A percentile compares a stretch with the other conserved stretches of the same genome.
Evolutionary conservation across 2,113 vertebrate genomes (phyloP).

Genomic region (Chaetura pelagica): DNA sequence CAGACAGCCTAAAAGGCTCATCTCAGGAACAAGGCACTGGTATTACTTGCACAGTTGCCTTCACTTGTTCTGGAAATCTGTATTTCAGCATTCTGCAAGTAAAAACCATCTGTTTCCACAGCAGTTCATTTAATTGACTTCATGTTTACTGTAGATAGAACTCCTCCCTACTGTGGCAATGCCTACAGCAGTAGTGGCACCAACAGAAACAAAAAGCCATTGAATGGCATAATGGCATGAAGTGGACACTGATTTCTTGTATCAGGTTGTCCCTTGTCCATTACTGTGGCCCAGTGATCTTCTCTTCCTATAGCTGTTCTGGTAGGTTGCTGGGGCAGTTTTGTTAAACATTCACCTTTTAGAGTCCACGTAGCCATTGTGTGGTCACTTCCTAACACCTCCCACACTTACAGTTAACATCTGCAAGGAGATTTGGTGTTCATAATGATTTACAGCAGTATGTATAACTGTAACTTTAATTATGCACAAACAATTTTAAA

Average conservation of each 20-base stretch:
- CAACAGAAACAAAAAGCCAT: not conserved
- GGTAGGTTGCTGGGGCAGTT: not conserved
- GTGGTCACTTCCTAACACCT: not conserved
- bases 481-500: too few species aligned
- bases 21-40: not conserved
- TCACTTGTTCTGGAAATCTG: not conserved
- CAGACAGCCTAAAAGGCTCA: not conserved
- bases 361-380: not conserved
- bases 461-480: not conserved
- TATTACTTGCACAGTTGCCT: not conserved
- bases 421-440: not conserved
- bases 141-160: fast-evolving
- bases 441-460: not conserved
- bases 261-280: not conserved
- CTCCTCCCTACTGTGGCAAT: not conserved
- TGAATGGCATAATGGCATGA: not conserved
- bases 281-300: not conserved
- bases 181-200: not conserved
- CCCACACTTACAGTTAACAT: not conserved
- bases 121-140: not conserved
- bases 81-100: not conserved
- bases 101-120: not conserved
- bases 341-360: not conserved
- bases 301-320: not conserved
- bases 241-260: fast-evolving